Conservation (phyloP, 2,797 vertebrate genomes). For the Sebastes itinus region DNA sequence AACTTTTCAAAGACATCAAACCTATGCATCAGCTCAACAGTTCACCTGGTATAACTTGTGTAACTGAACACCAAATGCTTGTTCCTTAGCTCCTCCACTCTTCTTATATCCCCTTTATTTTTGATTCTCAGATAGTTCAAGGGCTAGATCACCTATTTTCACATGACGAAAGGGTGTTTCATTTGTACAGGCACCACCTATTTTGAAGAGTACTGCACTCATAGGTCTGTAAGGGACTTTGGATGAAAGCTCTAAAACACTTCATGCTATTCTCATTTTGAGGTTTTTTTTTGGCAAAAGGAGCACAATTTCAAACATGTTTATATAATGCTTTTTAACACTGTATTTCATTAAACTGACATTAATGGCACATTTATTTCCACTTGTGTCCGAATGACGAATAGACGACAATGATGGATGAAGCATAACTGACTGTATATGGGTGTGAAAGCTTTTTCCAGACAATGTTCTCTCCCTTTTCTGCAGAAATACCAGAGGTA, state of each 20-base stretch:
- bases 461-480: neutral
- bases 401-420: conserved; percentile 8
- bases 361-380: conserved; percentile 11
- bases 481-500: neutral
- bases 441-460: conserved; percentile 10
- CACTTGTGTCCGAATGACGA: neutral
- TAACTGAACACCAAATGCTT: neutral
- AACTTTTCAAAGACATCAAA: conserved; percentile 12
- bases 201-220: neutral
- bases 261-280: neutral
- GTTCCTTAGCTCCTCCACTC: neutral
- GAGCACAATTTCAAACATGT: conserved; percentile 1
- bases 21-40: neutral
- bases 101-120: neutral
- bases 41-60: neutral
- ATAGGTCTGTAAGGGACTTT: conserved; percentile 7
- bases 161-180: conserved; percentile 37
- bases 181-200: conserved; percentile 16
- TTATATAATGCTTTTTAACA: conserved; percentile 7
- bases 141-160: neutral
- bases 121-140: neutral
- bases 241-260: conserved; percentile 24
- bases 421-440: neutral
- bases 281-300: neutral
- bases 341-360: conserved; percentile 9